Conservation (phyloP, 2,888 invertebrate genomes). For the Plusia festucae region DNA sequence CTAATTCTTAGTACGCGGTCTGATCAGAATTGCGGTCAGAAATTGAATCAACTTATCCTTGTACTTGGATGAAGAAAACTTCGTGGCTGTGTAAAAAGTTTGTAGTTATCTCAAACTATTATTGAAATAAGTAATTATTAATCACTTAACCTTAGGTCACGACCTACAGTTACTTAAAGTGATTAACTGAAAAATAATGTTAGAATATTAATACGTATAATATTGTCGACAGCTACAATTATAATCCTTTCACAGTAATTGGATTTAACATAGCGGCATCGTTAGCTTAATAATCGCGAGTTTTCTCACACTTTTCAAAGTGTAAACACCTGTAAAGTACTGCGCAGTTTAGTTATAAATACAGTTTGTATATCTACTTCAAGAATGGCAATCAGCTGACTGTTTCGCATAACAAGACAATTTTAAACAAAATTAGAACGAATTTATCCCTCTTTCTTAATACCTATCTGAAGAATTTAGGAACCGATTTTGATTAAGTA, state of each 20-base stretch:
- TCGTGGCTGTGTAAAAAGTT: too few relatives aligned
- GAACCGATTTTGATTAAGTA: too few relatives aligned
- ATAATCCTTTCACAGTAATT: constrained; percentile 16
- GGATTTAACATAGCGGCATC: constrained; percentile 12
- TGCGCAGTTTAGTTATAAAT: constrained; percentile 39
- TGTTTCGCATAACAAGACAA: constrained; percentile 10
- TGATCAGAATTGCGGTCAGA: too few relatives aligned
- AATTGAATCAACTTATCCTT: too few relatives aligned
- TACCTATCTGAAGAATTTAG: too few relatives aligned
- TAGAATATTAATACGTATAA: neutral
- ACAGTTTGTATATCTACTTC: constrained; percentile 31
- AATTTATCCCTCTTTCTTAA: too few relatives aligned
- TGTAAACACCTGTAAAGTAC: constrained; percentile 22
- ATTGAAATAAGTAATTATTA: too few relatives aligned
- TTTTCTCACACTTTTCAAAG: constrained; percentile 18
- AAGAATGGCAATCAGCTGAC: constrained; percentile 34
- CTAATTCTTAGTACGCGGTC: too few relatives aligned
- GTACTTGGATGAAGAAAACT: too few relatives aligned
- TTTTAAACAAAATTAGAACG: neutral
- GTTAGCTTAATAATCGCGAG: constrained; percentile 20
- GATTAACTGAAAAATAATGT: neutral
- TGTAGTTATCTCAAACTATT: too few relatives aligned
- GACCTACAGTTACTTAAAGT: neutral
- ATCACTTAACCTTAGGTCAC: too few relatives aligned
- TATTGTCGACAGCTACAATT: neutral